Conservation (phyloP, 2,888 invertebrate genomes). For the Steinernema carpocapsae region DNA sequence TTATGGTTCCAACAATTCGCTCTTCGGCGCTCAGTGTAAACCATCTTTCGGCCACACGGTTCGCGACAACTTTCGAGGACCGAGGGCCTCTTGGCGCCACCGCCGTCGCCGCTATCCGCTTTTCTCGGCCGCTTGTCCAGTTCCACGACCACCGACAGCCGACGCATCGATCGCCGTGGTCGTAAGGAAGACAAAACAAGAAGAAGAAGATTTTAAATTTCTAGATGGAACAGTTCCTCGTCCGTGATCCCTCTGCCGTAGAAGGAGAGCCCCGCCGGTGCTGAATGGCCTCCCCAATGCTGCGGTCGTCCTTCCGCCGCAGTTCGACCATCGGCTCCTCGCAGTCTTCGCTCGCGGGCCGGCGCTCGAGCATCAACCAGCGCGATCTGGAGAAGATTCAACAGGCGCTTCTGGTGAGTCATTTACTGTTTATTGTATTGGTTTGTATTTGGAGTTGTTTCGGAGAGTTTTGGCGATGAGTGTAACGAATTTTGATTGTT, state of each 20-base stretch:
- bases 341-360: conserved; percentile 20
- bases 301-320: conserved; percentile 12
- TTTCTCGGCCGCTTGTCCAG: conserved; percentile 20
- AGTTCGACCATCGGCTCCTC: conserved; percentile 19
- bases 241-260: neutral
- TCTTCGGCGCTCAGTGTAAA: conserved; percentile 19
- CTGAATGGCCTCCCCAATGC: neutral
- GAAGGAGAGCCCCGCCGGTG: neutral
- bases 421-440: too few species aligned
- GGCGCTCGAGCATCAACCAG: conserved; percentile 17
- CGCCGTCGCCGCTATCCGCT: conserved; percentile 23
- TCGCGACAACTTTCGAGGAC: neutral
- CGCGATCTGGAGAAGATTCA: conserved; percentile 16
- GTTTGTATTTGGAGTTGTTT: too few species aligned
- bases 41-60: too few species aligned
- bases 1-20: neutral
- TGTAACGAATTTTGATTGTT: too few species aligned
- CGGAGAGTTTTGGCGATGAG: too few species aligned
- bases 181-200: neutral
- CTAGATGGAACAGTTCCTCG: neutral
- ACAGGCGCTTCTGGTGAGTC: conserved; percentile 19
- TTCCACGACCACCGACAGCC: too few species aligned
- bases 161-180: conserved; percentile 28
- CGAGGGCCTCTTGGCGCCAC: conserved; percentile 20
- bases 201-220: too few species aligned